Percentiles rank a stretch among this genome's conserved stretches.
phyloP scores from a whole-genome alignment of 2,888 invertebrate species.

The Polydrusus pterygomalis region DNA sequence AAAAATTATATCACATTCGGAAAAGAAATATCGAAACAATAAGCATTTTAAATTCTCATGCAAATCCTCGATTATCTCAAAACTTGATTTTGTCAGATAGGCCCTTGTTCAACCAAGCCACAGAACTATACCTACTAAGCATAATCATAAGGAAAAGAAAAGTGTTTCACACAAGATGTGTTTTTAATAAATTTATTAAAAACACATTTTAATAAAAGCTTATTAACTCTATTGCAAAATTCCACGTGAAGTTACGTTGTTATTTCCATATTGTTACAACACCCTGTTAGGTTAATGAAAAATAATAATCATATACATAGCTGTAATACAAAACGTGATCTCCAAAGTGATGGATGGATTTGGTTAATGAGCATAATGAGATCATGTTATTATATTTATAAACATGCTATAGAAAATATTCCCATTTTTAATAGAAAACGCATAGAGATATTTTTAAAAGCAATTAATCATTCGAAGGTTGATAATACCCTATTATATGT shows the following conservation, averaged over 20 bases:
- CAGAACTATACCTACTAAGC: no score
- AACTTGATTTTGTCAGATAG: no score
- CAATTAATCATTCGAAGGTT: conserved; percentile 16
- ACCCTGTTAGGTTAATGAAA: conserved; percentile 26
- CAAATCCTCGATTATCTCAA: no score
- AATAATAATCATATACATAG: conserved; percentile 46
- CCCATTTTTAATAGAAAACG: conserved; percentile 29
- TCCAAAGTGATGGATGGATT: conserved; percentile 42
- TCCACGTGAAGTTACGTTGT: background rate
- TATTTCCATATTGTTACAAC: background rate
- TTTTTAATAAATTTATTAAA: no score
- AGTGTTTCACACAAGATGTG: no score
- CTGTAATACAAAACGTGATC: conserved; percentile 43
- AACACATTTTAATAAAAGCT: background rate
- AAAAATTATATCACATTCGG: no score
- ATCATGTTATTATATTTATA: conserved; percentile 50
- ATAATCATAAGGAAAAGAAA: no score
- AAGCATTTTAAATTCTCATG: no score
- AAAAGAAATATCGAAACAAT: no score
- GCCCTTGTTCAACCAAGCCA: no score
- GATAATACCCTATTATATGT: background rate
- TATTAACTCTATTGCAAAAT: background rate
- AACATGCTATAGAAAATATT: conserved; percentile 42
- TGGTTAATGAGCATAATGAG: conserved; percentile 51
- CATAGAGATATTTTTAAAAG: conserved; percentile 26